Conservation (phyloP, 2,113 vertebrate genomes). For the Taurulus bubalis region DNA sequence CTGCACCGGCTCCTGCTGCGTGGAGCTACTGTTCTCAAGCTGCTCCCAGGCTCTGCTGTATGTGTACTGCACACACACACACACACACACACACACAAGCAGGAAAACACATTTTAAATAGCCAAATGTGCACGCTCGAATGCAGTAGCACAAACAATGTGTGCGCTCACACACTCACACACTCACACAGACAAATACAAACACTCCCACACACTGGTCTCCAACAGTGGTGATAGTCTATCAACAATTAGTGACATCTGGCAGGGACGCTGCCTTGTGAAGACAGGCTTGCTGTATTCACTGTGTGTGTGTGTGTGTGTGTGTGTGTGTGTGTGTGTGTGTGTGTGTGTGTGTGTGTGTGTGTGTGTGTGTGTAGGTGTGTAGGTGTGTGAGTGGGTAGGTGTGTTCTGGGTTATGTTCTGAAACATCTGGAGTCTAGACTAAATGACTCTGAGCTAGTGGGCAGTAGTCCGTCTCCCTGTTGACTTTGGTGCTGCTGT, state of each 20-base stretch:
- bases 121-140: conserved; percentile 3
- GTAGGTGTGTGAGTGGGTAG: conserved; percentile 51
- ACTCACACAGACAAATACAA: conserved; percentile 44
- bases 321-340: conserved; percentile 20
- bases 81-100: conserved; percentile 21
- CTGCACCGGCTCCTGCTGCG: conserved; percentile 70
- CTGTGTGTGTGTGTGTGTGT: conserved; percentile 2
- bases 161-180: conserved; percentile 24
- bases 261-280: conserved; percentile 76
- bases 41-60: conserved; percentile 59
- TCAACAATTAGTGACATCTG: conserved; percentile 88
- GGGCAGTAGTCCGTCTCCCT: conserved; percentile 70
- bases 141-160: conserved; percentile 4
- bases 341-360: conserved; percentile 3
- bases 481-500: conserved; percentile 57
- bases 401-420: conserved; percentile 59
- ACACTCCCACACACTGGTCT: conserved; percentile 55
- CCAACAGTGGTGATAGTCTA: conserved; percentile 80
- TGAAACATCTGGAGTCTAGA: conserved; percentile 92
- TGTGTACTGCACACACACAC: conserved; percentile 32
- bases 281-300: conserved; percentile 49
- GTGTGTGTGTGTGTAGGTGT: conserved; percentile 20
- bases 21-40: conserved; percentile 68
- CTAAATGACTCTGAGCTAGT: conserved; percentile 82
- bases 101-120: conserved; percentile 31